Base-by-base conservation (phyloP, 2,888 invertebrate genomes). In the Halocaridina rubra region DNA sequence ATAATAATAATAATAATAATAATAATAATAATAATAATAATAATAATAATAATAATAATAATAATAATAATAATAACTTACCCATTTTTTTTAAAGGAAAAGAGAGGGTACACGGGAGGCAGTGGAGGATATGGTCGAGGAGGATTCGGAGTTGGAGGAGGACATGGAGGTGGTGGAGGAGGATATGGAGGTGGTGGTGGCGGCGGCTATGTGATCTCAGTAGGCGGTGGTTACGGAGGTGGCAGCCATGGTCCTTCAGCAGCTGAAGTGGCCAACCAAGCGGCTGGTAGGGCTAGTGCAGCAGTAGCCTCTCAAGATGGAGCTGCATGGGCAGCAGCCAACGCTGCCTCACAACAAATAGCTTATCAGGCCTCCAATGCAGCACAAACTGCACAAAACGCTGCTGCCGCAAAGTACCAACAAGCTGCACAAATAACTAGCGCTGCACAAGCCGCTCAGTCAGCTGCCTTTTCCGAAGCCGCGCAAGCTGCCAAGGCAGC, bases 391-490 rank as follows among this genome's bases (percentile, higher is more conserved):
- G 84, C 84, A 5, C 61, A 80, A 27, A 69, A 79, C 19, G 84
- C 84, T 30, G 84, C 84, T 22, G 84, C 79, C 22, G 67, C 64
- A 13, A 79, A 75, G 57, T 80, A 84, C 59, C 61, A 79, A 10
- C 61, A 80, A 53, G 84, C 84, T 19, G 84, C 84, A 30, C 80
- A 84, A 33, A 64, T 84, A 5, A 80, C 84, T 24, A 79, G 80
- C 67, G 84, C 84, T n/a, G 80, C 75, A 13, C 84, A 84, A 59
- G 84, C 80, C 10, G 84, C 84, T 24, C 84, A 84, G 29, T 79
- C 84, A 10, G 84, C 84, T 19, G 84, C 84, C 39, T 84, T 72
- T 67, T 79, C 84, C 5, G 84, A 84, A 64, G 72, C 79, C 10
- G 61, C 80, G 4, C 46, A 80, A 57, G 71, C 84, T 13, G 84